Percentiles rank a stretch among this genome's conserved stretches.
phyloP scores from a whole-genome alignment of 2,113 vertebrate species.

The Murina feae region DNA sequence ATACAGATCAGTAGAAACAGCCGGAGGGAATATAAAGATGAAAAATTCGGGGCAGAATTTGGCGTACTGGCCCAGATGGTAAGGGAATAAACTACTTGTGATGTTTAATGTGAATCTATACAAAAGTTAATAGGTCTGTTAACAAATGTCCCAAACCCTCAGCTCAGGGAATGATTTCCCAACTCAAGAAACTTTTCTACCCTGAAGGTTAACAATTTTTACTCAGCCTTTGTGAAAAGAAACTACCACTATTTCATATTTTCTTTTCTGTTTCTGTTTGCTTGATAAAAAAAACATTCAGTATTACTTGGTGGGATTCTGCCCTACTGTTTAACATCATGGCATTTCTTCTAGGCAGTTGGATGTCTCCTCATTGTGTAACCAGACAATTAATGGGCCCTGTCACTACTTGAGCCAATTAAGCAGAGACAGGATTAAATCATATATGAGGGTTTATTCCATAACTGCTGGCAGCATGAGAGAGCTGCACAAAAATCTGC shows the following conservation, averaged over 20 bases:
- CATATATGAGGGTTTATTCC: no score
- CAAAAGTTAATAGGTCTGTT: slow-evolving; percentile 58
- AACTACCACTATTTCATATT: slow-evolving; percentile 10
- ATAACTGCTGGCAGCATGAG: no score
- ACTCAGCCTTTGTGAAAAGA: slow-evolving; percentile 11
- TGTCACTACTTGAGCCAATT: no score
- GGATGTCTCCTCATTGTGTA: not conserved
- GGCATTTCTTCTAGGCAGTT: not conserved
- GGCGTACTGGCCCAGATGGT: not conserved
- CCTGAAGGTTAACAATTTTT: slow-evolving; percentile 40
- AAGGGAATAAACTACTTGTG: slow-evolving; percentile 50
- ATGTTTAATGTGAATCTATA: slow-evolving; percentile 45
- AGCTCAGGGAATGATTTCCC: slow-evolving; percentile 47
- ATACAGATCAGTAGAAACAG: not conserved
- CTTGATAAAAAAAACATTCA: not conserved
- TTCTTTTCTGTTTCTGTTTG: not conserved
- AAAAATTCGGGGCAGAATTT: slow-evolving; percentile 36
- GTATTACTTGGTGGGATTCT: not conserved
- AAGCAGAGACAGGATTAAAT: no score
- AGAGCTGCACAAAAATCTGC: no score
- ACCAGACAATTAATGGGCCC: no score
- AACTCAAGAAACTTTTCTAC: slow-evolving; percentile 49
- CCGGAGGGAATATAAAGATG: not conserved
- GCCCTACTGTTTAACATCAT: not conserved
- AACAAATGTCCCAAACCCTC: slow-evolving; percentile 36